Conservation (phyloP, 2,797 vertebrate species). For the Macrochelys suwanniensis region DNA sequence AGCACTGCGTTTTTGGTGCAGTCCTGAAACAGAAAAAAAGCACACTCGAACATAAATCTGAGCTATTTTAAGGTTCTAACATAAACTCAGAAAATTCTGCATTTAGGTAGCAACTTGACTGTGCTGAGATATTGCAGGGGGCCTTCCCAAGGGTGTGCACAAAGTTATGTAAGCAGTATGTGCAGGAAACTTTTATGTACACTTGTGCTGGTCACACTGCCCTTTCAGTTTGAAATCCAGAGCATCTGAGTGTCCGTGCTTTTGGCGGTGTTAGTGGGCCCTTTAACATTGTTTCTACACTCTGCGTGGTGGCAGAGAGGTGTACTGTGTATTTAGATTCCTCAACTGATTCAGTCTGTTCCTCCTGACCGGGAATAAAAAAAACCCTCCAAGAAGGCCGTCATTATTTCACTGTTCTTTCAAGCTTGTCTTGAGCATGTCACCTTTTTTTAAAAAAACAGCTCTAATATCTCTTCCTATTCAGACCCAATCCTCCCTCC, state of each 20-base stretch:
- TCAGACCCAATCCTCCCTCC: conserved; percentile 74
- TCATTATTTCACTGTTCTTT: conserved; percentile 58
- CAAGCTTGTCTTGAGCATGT: conserved; percentile 64
- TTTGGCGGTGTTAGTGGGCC: not conserved
- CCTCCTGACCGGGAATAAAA: conserved; percentile 18
- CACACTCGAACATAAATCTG: not conserved
- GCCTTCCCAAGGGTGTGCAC: not conserved
- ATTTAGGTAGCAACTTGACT: not conserved
- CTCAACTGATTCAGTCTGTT: conserved; percentile 14
- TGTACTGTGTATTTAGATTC: not conserved
- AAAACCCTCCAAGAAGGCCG: conserved; percentile 19
- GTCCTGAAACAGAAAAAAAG: not conserved
- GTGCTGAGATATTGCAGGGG: not conserved
- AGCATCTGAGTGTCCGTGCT: not conserved
- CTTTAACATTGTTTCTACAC: not conserved
- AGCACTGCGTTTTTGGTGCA: not conserved
- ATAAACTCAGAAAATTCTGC: not conserved
- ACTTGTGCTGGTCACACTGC: not conserved
- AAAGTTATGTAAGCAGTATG: not conserved
- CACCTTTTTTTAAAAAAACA: conserved; percentile 60
- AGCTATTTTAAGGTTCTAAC: not conserved
- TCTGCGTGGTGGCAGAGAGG: not conserved
- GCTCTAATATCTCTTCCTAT: conserved; percentile 71
- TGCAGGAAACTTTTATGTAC: not conserved
- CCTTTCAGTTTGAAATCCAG: not conserved